A percentile compares a stretch with the other conserved stretches of the same genome.
Conservation (phyloP, 2,113 vertebrate genomes). For the Acrocephalus arundinaceus region DNA sequence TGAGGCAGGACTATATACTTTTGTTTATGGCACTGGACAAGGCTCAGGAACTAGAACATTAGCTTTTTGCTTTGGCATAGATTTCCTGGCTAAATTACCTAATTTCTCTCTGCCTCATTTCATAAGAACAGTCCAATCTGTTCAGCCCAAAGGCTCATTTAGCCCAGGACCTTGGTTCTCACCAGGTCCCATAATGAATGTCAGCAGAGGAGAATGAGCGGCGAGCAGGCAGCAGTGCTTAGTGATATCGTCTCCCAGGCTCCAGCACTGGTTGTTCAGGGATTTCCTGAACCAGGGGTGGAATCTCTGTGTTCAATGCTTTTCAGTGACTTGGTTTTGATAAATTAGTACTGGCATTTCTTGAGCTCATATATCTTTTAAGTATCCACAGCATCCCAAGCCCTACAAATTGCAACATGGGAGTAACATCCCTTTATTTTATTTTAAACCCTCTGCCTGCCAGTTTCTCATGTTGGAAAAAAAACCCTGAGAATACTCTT, state of each 20-base stretch:
- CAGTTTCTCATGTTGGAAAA: not conserved
- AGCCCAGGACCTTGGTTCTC: slow-evolving; percentile 54
- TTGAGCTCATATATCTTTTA: slow-evolving; percentile 27
- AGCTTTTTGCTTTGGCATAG: slow-evolving; percentile 63
- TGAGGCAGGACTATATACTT: slow-evolving; percentile 2
- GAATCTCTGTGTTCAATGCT: slow-evolving; percentile 38
- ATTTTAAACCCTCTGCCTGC: not conserved
- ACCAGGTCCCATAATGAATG: slow-evolving; percentile 41
- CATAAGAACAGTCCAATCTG: slow-evolving; percentile 68
- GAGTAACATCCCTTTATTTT: not conserved
- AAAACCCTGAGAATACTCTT: not conserved
- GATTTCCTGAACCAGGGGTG: slow-evolving; percentile 54
- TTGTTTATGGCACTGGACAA: slow-evolving; percentile 35
- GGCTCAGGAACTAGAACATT: slow-evolving; percentile 42
- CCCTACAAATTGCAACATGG: slow-evolving; percentile 8
- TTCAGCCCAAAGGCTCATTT: slow-evolving; percentile 53
- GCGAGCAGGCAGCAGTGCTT: not conserved
- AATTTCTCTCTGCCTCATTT: slow-evolving; percentile 67
- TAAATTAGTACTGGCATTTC: slow-evolving; percentile 45
- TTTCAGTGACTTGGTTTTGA: slow-evolving; percentile 35
- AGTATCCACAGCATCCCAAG: not conserved
- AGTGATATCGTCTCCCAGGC: slow-evolving; percentile 56
- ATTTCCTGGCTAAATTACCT: slow-evolving; percentile 62
- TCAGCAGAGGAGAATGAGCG: not conserved
- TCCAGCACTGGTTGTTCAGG: slow-evolving; percentile 12